Conservation (phyloP, 2,888 invertebrate species). For the Hypselothyrea guttata region DNA sequence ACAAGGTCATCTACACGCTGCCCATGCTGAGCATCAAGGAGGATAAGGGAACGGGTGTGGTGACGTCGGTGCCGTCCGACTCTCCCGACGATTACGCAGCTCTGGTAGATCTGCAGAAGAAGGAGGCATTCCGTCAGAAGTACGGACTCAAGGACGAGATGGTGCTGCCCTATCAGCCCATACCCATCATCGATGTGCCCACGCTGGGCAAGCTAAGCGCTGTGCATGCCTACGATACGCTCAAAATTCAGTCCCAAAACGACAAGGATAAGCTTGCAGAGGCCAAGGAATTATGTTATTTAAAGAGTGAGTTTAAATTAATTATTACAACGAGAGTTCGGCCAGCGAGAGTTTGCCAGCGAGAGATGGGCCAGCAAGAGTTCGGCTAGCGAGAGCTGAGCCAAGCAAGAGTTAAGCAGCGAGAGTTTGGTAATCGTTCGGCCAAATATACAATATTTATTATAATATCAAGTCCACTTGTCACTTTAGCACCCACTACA, state of each 20-base stretch:
- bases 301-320: conserved; percentile 81
- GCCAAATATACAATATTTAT: too few relatives aligned
- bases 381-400: too few relatives aligned
- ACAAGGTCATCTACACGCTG: conserved; percentile 93
- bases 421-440: too few relatives aligned
- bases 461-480: too few relatives aligned
- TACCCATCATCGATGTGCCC: conserved; percentile 96
- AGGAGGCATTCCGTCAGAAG: conserved; percentile 95
- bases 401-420: too few relatives aligned
- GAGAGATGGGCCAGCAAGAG: too few relatives aligned
- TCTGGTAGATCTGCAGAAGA: conserved; percentile 96
- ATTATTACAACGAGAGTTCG: too few relatives aligned
- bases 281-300: conserved; percentile 97
- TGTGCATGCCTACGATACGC: conserved; percentile 90
- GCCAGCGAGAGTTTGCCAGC: too few relatives aligned
- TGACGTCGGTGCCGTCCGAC: conserved; percentile 99
- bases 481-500: too few relatives aligned
- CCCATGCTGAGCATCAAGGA: conserved; percentile 99
- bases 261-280: conserved; percentile 95
- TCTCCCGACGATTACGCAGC: conserved; percentile 99
- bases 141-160: conserved; percentile 88
- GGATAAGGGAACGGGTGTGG: conserved; percentile 98
- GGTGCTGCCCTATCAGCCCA: conserved; percentile 86
- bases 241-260: conserved; percentile 99
- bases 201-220: conserved; percentile 94